Percentiles rank a stretch among this genome's conserved stretches.
phyloP scores from a whole-genome alignment of 1,140 invertebrate species.

The Eriosoma lanigerum region DNA sequence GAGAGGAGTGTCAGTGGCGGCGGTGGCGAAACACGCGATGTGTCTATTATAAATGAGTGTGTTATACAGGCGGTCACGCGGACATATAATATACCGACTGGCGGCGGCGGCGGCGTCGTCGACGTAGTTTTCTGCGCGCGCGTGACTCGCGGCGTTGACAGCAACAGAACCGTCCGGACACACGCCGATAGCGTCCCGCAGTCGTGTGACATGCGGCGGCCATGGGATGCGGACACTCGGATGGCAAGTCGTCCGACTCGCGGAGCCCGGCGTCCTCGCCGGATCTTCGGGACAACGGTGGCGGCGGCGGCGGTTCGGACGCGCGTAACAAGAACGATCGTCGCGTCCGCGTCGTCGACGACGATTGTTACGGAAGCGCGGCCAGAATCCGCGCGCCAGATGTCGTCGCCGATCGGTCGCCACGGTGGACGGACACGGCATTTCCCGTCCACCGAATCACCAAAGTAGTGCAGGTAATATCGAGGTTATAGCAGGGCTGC shows the following conservation, averaged over 20 bases:
- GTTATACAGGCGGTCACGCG: neutral
- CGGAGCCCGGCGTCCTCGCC: conserved; percentile 21
- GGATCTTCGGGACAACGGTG: neutral
- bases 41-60: conserved; percentile 44
- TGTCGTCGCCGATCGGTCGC: neutral
- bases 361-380: too few species aligned
- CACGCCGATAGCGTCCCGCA: neutral
- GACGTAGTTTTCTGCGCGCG: neutral
- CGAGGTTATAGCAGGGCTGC: too few species aligned
- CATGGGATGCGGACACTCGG: conserved; percentile 46
- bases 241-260: conserved; percentile 30
- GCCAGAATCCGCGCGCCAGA: neutral
- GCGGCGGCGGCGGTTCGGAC: neutral
- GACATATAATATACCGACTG: neutral
- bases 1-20: conserved; percentile 13
- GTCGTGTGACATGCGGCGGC: conserved; percentile 35
- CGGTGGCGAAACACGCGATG: conserved; percentile 23
- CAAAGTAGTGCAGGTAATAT: conserved; percentile 32
- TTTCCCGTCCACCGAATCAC: conserved; percentile 30
- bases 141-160: neutral
- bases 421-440: neutral
- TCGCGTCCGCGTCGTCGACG: too few species aligned
- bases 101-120: neutral
- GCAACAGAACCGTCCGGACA: neutral
- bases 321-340: too few species aligned